Percentiles rank a stretch among this genome's conserved stretches.
These are phyloP conservation scores for Dipodomys ordii DNA, from an alignment of 2,113 vertebrate species.

Conservation along the genomic window DNA sequence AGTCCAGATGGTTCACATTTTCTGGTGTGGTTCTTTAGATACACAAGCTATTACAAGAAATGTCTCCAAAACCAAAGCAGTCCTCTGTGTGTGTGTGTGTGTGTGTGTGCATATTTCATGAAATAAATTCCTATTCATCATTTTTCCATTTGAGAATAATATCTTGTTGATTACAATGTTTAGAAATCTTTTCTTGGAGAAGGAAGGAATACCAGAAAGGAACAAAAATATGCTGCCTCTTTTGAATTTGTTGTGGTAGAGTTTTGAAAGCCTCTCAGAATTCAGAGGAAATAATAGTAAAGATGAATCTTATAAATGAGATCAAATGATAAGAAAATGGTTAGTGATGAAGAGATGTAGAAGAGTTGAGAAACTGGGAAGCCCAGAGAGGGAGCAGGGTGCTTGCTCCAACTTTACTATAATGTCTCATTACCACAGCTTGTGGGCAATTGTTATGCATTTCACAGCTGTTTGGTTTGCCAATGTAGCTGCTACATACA, in stretches of 20 bases:
- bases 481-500: constrained; percentile 70
- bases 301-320: constrained; percentile 60
- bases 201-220: constrained; percentile 21
- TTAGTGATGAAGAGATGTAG: constrained; percentile 67
- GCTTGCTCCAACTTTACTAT: constrained; percentile 21
- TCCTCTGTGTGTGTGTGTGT: background rate
- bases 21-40: background rate
- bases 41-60: background rate
- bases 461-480: constrained; percentile 62
- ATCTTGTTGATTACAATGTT: constrained; percentile 48
- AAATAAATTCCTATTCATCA: background rate
- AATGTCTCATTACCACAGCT: constrained; percentile 57
- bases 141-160: constrained; percentile 26
- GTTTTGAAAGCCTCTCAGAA: constrained; percentile 33
- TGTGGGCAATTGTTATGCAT: constrained; percentile 59
- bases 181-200: constrained; percentile 26
- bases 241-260: constrained; percentile 21
- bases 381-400: constrained; percentile 59
- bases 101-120: background rate
- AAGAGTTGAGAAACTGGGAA: constrained; percentile 35
- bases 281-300: constrained; percentile 53
- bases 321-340: constrained; percentile 63
- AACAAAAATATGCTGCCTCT: background rate
- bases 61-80: background rate
- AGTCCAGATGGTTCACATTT: too few relatives aligned